Conservation (phyloP, 2,113 vertebrate species). For the Mola mola region DNA sequence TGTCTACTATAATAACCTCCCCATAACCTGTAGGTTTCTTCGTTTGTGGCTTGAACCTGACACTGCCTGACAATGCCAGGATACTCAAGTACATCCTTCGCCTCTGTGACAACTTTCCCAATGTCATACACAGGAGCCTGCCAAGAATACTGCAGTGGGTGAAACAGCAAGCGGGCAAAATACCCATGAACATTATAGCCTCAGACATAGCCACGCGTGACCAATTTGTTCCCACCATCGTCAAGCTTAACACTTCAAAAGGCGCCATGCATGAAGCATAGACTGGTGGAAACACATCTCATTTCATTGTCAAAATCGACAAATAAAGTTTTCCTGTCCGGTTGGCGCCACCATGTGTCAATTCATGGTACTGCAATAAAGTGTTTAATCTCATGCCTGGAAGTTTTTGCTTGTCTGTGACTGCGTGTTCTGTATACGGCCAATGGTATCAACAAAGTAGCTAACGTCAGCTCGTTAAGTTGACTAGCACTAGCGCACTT, state of each 20-base stretch:
- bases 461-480: constrained; percentile 12
- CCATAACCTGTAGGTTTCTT: constrained; percentile 49
- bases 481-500: neutral
- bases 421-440: no score
- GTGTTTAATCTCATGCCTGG: neutral
- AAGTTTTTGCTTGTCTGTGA: constrained; percentile 15
- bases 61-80: constrained; percentile 29
- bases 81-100: constrained; percentile 50
- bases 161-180: neutral
- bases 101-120: constrained; percentile 19
- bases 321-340: no score
- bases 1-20: no score
- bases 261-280: neutral
- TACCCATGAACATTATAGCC: constrained; percentile 53
- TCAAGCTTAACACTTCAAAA: constrained; percentile 44
- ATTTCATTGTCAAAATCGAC: no score
- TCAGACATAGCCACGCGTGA: constrained; percentile 58
- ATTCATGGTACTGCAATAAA: constrained; percentile 17
- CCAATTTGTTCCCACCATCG: constrained; percentile 46
- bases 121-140: constrained; percentile 27
- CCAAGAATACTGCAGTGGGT: constrained; percentile 48
- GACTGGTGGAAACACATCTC: neutral
- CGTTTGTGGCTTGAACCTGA: constrained; percentile 69
- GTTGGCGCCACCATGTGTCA: constrained; percentile 39
- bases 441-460: neutral